phyloP scores from a whole-genome alignment of 1,140 invertebrate species.

The Lordiphosa stackelbergi region DNA sequence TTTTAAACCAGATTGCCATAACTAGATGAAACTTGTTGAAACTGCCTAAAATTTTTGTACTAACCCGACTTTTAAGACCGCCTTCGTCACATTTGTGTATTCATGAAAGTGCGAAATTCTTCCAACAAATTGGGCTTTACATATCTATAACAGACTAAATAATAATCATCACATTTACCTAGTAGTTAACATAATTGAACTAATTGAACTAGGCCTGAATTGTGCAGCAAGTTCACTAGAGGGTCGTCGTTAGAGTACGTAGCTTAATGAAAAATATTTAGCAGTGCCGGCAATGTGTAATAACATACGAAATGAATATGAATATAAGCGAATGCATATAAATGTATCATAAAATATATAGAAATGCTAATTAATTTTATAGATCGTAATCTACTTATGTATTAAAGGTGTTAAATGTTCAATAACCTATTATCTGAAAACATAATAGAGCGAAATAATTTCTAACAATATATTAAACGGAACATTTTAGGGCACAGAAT shows the following conservation, averaged over 20 bases:
- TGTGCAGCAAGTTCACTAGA: background rate
- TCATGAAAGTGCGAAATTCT: conserved; percentile 49
- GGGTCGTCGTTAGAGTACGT: conserved; percentile 8
- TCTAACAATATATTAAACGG: conserved; percentile 18
- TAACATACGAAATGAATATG: conserved; percentile 49
- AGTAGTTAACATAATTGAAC: conserved; percentile 24
- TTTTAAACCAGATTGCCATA: too few relatives aligned
- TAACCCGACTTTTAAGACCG: too few relatives aligned
- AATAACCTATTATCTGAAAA: conserved; percentile 56
- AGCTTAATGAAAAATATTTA: conserved; percentile 25
- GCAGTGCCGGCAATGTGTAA: conserved; percentile 71
- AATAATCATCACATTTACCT: conserved; percentile 29
- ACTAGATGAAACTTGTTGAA: too few relatives aligned
- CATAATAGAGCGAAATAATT: conserved; percentile 25
- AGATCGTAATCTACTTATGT: conserved; percentile 47
- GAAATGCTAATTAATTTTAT: conserved; percentile 33
- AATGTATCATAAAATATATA: conserved; percentile 41
- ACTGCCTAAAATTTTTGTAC: too few relatives aligned
- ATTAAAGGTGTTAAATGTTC: conserved; percentile 71
- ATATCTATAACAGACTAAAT: conserved; percentile 14
- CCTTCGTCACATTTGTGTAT: background rate
- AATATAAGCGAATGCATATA: conserved; percentile 48
- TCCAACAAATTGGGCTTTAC: conserved; percentile 41
- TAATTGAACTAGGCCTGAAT: too few relatives aligned
- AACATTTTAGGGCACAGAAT: conserved; percentile 23